Evolutionary conservation across 64 coral and sea anemone species (phyloP).

Genomic region (Montipora cactus): DNA sequence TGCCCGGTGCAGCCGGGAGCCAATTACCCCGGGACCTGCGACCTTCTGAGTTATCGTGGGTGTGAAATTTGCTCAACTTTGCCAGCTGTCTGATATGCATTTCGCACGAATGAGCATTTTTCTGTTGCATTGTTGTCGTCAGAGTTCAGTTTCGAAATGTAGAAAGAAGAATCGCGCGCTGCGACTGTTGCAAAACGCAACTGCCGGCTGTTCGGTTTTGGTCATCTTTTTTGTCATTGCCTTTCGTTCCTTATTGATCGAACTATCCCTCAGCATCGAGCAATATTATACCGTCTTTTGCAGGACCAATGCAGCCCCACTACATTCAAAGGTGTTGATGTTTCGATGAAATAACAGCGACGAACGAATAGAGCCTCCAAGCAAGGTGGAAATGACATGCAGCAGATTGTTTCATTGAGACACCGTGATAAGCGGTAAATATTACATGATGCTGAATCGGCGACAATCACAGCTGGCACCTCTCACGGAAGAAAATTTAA

Average conservation of each 20-base stretch:
- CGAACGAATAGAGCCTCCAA: background rate
- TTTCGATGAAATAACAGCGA: background rate
- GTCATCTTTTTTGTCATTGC: too few relatives aligned
- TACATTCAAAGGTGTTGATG: background rate
- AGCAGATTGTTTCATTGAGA: background rate
- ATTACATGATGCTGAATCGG: constrained; percentile 27
- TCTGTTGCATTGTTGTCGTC: background rate
- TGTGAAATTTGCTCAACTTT: background rate
- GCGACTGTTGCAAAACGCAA: background rate
- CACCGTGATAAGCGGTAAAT: background rate
- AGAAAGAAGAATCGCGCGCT: background rate
- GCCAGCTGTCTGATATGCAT: background rate
- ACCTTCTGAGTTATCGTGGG: too few relatives aligned
- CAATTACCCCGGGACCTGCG: too few relatives aligned
- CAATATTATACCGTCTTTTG: background rate
- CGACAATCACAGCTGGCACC: background rate
- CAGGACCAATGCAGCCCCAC: background rate
- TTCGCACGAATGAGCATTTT: background rate
- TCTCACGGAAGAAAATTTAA: constrained; percentile 59
- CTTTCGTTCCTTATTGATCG: too few relatives aligned
- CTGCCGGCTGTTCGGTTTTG: background rate
- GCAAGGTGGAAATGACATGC: background rate
- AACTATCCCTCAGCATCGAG: background rate
- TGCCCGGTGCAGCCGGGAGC: too few relatives aligned
- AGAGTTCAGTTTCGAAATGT: background rate